Base-by-base conservation (phyloP, 2,797 vertebrate species). In the Rallus crepitans region DNA sequence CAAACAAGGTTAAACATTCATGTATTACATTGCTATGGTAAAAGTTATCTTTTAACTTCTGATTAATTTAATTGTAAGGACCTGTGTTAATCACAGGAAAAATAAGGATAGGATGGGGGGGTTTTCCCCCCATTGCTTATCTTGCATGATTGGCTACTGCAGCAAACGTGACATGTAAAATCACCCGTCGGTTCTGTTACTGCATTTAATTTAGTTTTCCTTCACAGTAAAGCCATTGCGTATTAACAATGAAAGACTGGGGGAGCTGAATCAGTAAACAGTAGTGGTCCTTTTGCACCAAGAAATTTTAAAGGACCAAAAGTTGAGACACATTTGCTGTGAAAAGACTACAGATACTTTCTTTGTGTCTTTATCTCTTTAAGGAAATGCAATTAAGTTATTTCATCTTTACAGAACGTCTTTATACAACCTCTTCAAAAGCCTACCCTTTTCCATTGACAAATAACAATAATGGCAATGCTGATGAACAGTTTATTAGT, bases 381-480 rank as follows among this genome's bases (percentile, higher is more conserved):
- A 63, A 88, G 55, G 52, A 90, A 97, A 91, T 85, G 63, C 73
- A 96, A 56, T 92, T 90, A 73, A 92, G 60, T 92, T 85, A 85
- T 61, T 96, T 89, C 25, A 76, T 92, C 82, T 83, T 72, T 80
- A 82, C 61, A 85, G 83, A 94, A 55, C 25, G 12, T 59, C 39
- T 85, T 57, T 64, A 75, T 73, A 37, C n/a, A 93, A 45, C 40
- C 33, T 72, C 52, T 89, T 94, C 7, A 84, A 84, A 92, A 89
- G 2, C 20, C 23, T 73, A 30, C 60, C 17, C 52, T 82, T 83
- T 87, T 47, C 65, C 31, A 33, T 79, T 97, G 52, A 60, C 31
- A 39, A 42, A 72, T 69, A 87, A 39, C 61, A 78, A 90, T 42
- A 47, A 39, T 53, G 33, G 8, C 28, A 60, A 25, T 50, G 33